Evolutionary conservation across 2,888 invertebrate genomes (phyloP), one percentile per base, ranked within the genome.

Genomic region (Nymphalis polychloros): DNA sequence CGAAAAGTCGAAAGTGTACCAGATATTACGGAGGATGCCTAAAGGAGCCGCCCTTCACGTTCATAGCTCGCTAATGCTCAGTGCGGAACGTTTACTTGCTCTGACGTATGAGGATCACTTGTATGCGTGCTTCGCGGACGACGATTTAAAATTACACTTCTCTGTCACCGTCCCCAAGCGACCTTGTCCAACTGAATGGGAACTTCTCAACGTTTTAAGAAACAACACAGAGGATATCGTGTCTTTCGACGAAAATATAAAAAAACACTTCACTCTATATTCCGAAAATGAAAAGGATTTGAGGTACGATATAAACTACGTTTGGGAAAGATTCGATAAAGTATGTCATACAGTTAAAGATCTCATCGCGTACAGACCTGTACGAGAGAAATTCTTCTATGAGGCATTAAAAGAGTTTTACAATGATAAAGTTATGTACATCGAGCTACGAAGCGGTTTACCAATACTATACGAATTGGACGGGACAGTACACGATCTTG

Each of bases 41-140:
- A 97, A 97, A 87, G 97, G 96, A 0, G 95, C 93, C 0, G 94
- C 94, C 0, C 82, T 96, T 17, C 97, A 96, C 77, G 93, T 94
- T 0, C 96, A 96, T 78, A 94, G 95, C 74, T 93, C 94, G 0
- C 93, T 95, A 1, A 89, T 95, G 75, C 93, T 94, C 19, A 94
- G 94, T 49, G 87, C 93, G 0, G 94, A 95, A 61, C 94, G 90
- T 64, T 76, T 96, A 53, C 85, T 95, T 35, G 88, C 94, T 61
- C 80, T 96, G 69, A 96, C 96, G 1, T 95, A 94, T 73, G 91
- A 93, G 46, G 93, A 94, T 1, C 82, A 95, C 81, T 88, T 96
- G 59, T 95, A 94, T 83, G 92, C 90, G 8, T 95, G 94, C 73
- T 81, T 82, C 53, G 72, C 72, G 41, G 70, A 79, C 66, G 81